Conservation (phyloP, 2,113 vertebrate species). For the Coptodon bakossiorum region DNA sequence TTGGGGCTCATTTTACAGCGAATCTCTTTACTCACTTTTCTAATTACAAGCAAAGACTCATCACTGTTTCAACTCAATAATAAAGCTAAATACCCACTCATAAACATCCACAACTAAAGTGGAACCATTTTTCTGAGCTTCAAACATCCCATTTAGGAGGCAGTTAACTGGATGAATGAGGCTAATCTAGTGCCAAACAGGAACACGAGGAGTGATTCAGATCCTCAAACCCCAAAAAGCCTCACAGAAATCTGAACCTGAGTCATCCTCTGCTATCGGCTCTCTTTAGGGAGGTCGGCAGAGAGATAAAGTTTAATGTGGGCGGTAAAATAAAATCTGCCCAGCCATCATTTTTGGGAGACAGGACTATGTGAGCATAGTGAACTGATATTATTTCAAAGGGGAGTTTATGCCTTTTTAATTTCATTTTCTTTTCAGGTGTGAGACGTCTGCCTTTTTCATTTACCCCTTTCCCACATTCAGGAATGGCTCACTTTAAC, state of each 20-base stretch:
- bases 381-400: neutral
- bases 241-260: neutral
- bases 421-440: neutral
- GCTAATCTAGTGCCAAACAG: neutral
- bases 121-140: neutral
- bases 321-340: neutral
- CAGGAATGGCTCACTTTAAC: neutral
- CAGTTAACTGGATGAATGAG: neutral
- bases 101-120: neutral
- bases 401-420: neutral
- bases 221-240: neutral
- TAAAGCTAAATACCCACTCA: neutral
- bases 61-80: neutral
- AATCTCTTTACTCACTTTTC: neutral
- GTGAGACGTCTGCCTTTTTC: neutral
- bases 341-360: neutral
- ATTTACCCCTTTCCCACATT: neutral
- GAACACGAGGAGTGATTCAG: neutral
- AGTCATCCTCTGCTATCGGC: neutral
- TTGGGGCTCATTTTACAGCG: neutral
- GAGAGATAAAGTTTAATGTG: neutral
- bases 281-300: neutral
- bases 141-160: neutral
- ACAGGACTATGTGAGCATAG: neutral
- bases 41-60: conserved; percentile 8